Base-by-base conservation (phyloP, 2,797 vertebrate genomes). In the Lophotriccus pileatus region DNA sequence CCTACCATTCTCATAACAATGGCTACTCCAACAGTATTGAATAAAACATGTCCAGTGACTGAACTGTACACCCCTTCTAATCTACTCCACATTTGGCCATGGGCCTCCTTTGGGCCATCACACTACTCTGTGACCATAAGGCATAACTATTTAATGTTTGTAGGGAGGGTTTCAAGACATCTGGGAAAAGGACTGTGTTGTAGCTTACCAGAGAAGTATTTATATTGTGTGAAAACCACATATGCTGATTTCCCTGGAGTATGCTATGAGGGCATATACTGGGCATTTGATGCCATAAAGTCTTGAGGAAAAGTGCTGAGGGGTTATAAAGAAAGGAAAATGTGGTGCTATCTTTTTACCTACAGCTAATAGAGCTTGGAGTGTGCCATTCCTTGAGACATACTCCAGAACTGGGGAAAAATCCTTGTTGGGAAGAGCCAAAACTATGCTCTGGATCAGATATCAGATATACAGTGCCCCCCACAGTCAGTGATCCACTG, bases 1-100 rank as follows among this genome's bases (percentile, higher is more conserved):
- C n/a, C 44, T 80, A 78, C 43, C 2, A 0, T 39, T 88, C 25
- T 73, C 0, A 0, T 60, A 70, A 67, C 28, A 76, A n/a, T 28
- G 25, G 20, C 43, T 58, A 28, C 16, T 82, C 36, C 36, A 82
- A 7, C 2, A 66, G 14, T 10, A 39, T 12, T 73, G 89, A 84
- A 90, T 47, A 76, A 87, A 89, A 69, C 22, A 63, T 2, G 28
- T 21, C 7, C 59, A 83, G 3, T 14, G 34, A 58, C 49, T 28
- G 36, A 66, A 7, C 16, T 82, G 32, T 12, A 87, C 17, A 28
- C 4, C 21, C 8, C 19, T 34, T 56, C 36, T 55, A 23, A 67
- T 59, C 55, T 69, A 44, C 6, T 19, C 27, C 10, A 43, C 16
- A 21, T 10, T 27, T 43, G 73, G 55, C 66, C 69, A 72, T 22